Evolutionary conservation across 1,140 invertebrate species (phyloP), one percentile per base, ranked within the genome.

Genomic region (Scaptomyza montana): DNA sequence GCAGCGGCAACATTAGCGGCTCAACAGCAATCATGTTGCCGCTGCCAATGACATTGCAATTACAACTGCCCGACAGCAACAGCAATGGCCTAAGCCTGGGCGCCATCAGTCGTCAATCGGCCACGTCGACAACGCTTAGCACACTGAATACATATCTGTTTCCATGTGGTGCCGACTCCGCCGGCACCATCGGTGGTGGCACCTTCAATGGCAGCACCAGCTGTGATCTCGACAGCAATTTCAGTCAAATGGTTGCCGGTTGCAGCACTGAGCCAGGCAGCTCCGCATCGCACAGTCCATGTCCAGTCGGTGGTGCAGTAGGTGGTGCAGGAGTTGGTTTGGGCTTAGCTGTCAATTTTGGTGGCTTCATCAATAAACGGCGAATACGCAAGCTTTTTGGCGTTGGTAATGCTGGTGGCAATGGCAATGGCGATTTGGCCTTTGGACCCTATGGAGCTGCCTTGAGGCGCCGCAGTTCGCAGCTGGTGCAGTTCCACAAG

Each of bases 131-230:
- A 2, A 91, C 90, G 3, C 55, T 91, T 30, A 91, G 90, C 74
- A 91, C 90, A 12, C 70, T 91, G 8, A 91, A 91, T 45, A 91
- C 90, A 91, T 91, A 91, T 91, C 90, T 91, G 5, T 91, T 91
- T 49, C 90, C 90, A 56, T 74, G 90, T 28, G 90, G 90, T 39
- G 78, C 89, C 55, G 89, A 90, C 47, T 90, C 89, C 7, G 80
- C 85, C 2, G 81, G 81, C 65, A 89, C 80, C 30, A 75, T 84
- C 28, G 80, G 80, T 9, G 80, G 71, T 6, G 72, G 65, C 21
- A 80, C 78, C 9, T 73, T 80, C 33, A 80, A 80, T 28, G 80
- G 77, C 71, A 81, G 76, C 57, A 74, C 67, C 61, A 91, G 90
- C 16, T 91, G 80, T 33, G 90, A 91, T 57, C 70, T 91, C 49